Percentiles rank a stretch among this genome's conserved stretches.
phyloP scores from a whole-genome alignment of 1,140 invertebrate species.

The Drosophila triauraria region DNA sequence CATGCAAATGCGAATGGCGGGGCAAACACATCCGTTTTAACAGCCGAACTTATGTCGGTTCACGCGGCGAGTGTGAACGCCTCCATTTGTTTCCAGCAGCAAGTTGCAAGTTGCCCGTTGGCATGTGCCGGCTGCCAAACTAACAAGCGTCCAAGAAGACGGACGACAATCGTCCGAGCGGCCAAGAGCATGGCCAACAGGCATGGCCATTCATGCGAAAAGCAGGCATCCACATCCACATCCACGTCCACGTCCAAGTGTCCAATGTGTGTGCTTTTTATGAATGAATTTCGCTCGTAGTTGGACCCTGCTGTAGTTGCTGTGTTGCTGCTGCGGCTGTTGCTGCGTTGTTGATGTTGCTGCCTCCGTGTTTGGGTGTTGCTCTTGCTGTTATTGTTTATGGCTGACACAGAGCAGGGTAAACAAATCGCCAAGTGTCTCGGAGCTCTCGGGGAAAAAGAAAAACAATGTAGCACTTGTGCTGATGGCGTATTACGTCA shows the following conservation, averaged over 20 bases:
- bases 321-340: slow-evolving; percentile 6
- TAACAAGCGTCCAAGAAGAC: slow-evolving; percentile 10
- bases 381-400: slow-evolving; percentile 57
- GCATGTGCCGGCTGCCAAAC: slow-evolving; percentile 47
- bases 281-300: slow-evolving; percentile 76
- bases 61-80: slow-evolving; percentile 63
- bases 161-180: slow-evolving; percentile 22
- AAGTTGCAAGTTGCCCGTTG: slow-evolving; percentile 27
- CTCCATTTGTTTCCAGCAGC: slow-evolving; percentile 13
- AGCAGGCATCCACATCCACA: slow-evolving; percentile 45
- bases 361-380: slow-evolving; percentile 40
- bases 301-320: slow-evolving; percentile 49
- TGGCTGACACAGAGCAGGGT: slow-evolving; percentile 47
- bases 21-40: slow-evolving; percentile 66
- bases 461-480: slow-evolving; percentile 60
- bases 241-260: slow-evolving; percentile 62
- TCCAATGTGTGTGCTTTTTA: slow-evolving; percentile 64
- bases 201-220: slow-evolving; percentile 76
- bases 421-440: slow-evolving; percentile 73
- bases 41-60: slow-evolving; percentile 64
- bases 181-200: slow-evolving; percentile 55
- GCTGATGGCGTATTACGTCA: slow-evolving; percentile 63
- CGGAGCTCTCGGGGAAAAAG: slow-evolving; percentile 13
- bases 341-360: slow-evolving; percentile 18
- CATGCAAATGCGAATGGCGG: slow-evolving; percentile 25